phyloP scores from a whole-genome alignment of 2,888 invertebrate species.

The Limnephilus rhombicus region DNA sequence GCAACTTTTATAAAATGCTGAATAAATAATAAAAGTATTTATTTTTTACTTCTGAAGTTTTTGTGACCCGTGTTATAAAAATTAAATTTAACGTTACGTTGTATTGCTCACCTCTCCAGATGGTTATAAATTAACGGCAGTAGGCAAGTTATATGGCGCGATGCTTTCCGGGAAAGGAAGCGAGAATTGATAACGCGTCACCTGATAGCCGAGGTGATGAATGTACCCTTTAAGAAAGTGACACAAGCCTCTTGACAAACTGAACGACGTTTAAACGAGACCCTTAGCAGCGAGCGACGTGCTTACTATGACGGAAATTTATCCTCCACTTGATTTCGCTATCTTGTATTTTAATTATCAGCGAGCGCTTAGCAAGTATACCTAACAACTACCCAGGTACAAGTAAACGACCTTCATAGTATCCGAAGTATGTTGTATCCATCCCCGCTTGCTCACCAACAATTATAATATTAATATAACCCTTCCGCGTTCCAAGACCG shows the following conservation, averaged over 20 bases:
- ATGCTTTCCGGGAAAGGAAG: constrained; percentile 18
- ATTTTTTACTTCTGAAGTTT: not conserved
- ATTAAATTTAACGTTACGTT: not conserved
- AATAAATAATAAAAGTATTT: not conserved
- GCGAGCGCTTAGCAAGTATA: constrained; percentile 10
- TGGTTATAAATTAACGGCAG: not conserved
- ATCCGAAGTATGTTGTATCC: not conserved
- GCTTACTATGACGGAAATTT: constrained; percentile 31
- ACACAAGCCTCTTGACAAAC: constrained; percentile 25
- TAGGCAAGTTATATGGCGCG: not conserved
- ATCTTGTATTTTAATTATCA: constrained; percentile 46
- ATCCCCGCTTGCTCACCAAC: not conserved
- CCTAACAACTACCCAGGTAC: not conserved
- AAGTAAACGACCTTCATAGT: not conserved
- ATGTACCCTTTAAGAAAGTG: constrained; percentile 23
- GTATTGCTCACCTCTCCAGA: not conserved
- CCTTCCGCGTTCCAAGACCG: constrained; percentile 12
- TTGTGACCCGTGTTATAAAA: not conserved
- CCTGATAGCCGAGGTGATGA: not conserved
- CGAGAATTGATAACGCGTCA: constrained; percentile 18
- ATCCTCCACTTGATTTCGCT: constrained; percentile 41
- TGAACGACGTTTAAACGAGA: constrained; percentile 10
- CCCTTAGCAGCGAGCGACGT: constrained; percentile 31
- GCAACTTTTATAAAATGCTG: not conserved
- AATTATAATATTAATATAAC: constrained; percentile 23